Conservation (phyloP, 2,113 vertebrate species). For the Pelvicachromis taeniatus region DNA sequence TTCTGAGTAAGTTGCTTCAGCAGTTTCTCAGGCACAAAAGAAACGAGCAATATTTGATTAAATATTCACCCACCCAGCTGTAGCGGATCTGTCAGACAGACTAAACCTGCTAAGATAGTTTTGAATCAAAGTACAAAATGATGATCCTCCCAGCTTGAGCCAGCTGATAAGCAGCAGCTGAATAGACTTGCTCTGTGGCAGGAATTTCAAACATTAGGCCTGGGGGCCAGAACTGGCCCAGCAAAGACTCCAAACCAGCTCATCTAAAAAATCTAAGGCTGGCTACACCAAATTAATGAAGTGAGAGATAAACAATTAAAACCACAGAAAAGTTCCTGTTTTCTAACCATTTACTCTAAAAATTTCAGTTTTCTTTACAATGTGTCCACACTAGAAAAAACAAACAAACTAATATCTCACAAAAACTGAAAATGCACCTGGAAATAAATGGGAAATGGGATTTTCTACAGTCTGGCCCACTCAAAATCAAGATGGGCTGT, state of each 20-base stretch:
- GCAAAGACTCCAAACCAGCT: background rate
- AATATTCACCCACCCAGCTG: background rate
- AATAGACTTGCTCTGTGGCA: background rate
- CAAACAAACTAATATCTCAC: background rate
- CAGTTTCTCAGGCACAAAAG: background rate
- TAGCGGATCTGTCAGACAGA: background rate
- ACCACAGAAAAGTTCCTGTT: background rate
- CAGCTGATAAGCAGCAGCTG: background rate
- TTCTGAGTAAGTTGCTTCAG: background rate
- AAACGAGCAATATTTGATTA: background rate
- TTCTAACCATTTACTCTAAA: background rate
- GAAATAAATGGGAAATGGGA: background rate
- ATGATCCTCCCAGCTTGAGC: background rate
- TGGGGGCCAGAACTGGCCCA: background rate
- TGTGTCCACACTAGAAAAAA: background rate
- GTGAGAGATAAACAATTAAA: background rate
- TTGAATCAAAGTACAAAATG: background rate
- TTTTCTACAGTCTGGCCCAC: background rate
- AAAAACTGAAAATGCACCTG: background rate
- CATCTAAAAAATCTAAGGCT: too few species aligned
- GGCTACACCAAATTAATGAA: background rate
- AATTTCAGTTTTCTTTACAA: background rate
- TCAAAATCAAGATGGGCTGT: background rate
- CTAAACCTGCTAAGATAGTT: background rate
- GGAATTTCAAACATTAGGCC: background rate